These are phyloP conservation scores for Actinia tenebrosa DNA, from an alignment of 64 coral and sea anemone genomes.

Conservation along the genomic window DNA sequence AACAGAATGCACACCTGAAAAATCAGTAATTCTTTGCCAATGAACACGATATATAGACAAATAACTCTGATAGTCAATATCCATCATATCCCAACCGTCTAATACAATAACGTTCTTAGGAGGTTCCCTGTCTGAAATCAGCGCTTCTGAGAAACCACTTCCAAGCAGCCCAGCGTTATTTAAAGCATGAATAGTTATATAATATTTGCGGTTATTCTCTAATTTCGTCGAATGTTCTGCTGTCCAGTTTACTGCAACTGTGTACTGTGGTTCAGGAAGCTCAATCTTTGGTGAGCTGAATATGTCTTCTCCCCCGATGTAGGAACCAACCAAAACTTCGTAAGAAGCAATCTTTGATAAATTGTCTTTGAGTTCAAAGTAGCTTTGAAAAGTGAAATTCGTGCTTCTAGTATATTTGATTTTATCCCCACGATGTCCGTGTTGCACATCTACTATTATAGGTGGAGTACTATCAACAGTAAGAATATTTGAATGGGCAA, in stretches of 20 bases:
- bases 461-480: constrained; percentile 92
- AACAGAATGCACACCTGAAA: constrained; percentile 62
- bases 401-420: constrained; percentile 13
- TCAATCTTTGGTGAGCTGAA: constrained; percentile 28
- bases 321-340: constrained; percentile 74
- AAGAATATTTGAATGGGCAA: constrained; percentile 64
- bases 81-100: constrained; percentile 79
- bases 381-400: constrained; percentile 44
- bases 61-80: constrained; percentile 80
- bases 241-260: constrained; percentile 70
- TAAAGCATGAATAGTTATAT: constrained; percentile 51
- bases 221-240: constrained; percentile 17
- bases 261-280: constrained; percentile 22
- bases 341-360: constrained; percentile 59
- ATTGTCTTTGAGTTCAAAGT: constrained; percentile 80
- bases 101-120: constrained; percentile 66
- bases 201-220: constrained; percentile 73
- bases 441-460: constrained; percentile 48
- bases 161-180: constrained; percentile 72
- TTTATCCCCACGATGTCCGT: constrained; percentile 52
- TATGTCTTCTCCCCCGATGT: constrained; percentile 85
- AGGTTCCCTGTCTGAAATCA: constrained; percentile 74
- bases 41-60: constrained; percentile 75
- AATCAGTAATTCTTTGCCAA: constrained; percentile 83
- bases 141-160: constrained; percentile 55